Base-by-base conservation (phyloP, 2,113 vertebrate genomes). In the Phylloscopus trochilus region DNA sequence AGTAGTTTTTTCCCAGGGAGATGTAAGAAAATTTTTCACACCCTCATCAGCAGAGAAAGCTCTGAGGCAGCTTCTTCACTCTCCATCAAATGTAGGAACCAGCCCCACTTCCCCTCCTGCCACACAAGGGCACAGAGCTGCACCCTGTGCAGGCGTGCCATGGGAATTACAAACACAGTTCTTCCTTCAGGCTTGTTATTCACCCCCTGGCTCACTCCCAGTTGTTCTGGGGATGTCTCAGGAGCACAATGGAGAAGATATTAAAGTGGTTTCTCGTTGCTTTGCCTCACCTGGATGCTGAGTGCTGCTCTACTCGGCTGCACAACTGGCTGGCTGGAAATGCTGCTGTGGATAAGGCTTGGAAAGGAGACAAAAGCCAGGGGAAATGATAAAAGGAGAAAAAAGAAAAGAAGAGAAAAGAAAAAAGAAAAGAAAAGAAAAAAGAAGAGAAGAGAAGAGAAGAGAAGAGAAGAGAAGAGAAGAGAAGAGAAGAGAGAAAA, bases 121-220 rank as follows among this genome's bases (percentile, higher is more conserved):
- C 11, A 62, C 37, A 33, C 30, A 0, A 47, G 78, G 78, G 87
- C 63, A 88, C 5, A 30, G 39, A 11, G 41, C 75, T 52, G 78
- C 58, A 51, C 67, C 75, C 64, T 53, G 90, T 0, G 0, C 90
- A 73, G 85, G n/a, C 1, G 2, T 77, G 90, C 83, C 70, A 62
- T 58, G 85, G 92, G 90, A 90, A 83, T 58, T 23, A 14, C 37
- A 90, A 94, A 90, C 85, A 83, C 92, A 92, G 85, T 90, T 70
- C 67, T 92, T 69, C 51, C 79, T 13, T 9, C 33, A 69, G 84
- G 51, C 1, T 0, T 16, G 17, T 80, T 85, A 19, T 88, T 92
- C 88, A 90, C 72, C 82, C 92, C 19, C 90, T 43, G 63, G 51
- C 88, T 85, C 70, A 1, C 70, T 66, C 70, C 6, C 22, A 27